Percentiles rank a stretch among this genome's conserved stretches.
Conservation (phyloP, 2,888 invertebrate genomes). For the Nephrotoma guestfalica region DNA sequence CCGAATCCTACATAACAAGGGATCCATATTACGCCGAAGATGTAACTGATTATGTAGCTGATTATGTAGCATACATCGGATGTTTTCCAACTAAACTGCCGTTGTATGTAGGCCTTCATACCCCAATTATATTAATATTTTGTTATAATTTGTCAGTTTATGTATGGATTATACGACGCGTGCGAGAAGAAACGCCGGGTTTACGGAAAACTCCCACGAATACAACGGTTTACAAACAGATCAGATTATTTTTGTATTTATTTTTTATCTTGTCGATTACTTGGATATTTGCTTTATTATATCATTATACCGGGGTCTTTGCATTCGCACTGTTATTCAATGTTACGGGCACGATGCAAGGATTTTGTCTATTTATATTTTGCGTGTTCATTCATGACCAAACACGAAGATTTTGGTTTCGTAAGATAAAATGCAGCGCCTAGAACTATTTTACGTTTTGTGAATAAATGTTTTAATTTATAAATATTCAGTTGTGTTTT, state of each 20-base stretch:
- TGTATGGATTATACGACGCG: neutral
- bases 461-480: too few relatives aligned
- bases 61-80: too few relatives aligned
- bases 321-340: neutral
- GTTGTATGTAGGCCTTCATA: neutral
- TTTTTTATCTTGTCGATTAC: neutral
- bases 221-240: neutral
- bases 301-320: neutral
- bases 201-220: neutral
- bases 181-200: neutral
- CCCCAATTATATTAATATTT: neutral
- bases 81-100: neutral
- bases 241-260: neutral
- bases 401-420: neutral
- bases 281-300: neutral
- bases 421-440: too few relatives aligned
- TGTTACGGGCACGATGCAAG: neutral
- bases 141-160: neutral
- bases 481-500: too few relatives aligned
- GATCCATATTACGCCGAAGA: too few relatives aligned
- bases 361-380: neutral
- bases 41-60: too few relatives aligned
- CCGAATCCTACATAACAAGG: neutral
- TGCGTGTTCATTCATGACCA: neutral
- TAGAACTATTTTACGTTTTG: too few relatives aligned